Conservation (phyloP, 2,888 invertebrate species). For the Erpobdella octoculata region DNA sequence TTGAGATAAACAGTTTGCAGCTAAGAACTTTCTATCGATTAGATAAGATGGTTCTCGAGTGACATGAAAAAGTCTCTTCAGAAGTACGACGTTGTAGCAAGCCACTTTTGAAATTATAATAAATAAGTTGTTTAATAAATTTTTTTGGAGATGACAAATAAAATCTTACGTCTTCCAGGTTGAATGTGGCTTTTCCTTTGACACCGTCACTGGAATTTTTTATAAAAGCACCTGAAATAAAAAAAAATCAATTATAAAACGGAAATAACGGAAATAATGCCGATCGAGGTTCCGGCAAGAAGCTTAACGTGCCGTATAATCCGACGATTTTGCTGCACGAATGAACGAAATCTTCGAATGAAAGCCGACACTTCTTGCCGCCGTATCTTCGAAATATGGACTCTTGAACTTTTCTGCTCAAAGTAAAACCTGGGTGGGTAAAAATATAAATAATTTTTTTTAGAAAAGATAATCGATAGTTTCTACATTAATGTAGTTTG, state of each 20-base stretch:
- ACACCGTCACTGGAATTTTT: not conserved
- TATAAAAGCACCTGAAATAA: not conserved
- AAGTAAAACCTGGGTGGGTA: conserved; percentile 62
- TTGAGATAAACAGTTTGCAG: not conserved
- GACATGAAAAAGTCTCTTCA: not conserved
- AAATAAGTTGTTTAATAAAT: not conserved
- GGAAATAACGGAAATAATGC: not conserved
- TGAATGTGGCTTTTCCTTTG: not conserved
- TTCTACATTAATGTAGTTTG: not conserved
- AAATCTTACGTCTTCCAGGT: not conserved
- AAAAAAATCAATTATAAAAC: not conserved
- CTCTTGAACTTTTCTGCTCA: conserved; percentile 78
- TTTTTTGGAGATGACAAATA: not conserved
- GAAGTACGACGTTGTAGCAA: not conserved
- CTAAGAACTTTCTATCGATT: no score
- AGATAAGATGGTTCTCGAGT: not conserved
- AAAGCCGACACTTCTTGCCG: conserved; percentile 67
- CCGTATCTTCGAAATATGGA: conserved; percentile 83
- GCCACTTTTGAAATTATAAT: not conserved
- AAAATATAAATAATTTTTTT: no score
- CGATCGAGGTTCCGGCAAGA: no score
- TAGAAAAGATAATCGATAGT: not conserved
- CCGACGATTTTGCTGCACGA: conserved; percentile 82
- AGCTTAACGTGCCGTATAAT: conserved; percentile 75
- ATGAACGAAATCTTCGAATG: conserved; percentile 86